Base-by-base conservation (phyloP, 1,140 invertebrate species). In the Cyrtorhinus lividipennis region DNA sequence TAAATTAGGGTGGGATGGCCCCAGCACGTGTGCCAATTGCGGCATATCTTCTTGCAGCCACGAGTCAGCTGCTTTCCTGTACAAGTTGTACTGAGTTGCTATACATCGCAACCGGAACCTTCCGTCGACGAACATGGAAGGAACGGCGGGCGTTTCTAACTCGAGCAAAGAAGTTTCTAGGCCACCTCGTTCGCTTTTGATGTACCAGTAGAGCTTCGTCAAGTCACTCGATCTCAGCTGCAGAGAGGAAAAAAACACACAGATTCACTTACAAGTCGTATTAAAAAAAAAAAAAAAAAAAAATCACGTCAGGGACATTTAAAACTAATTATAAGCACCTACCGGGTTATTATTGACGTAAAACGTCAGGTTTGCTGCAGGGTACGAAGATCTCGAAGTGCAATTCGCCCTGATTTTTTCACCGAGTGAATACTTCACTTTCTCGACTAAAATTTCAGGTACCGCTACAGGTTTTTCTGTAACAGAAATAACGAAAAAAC, bases 31-130 rank as follows among this genome's bases (percentile, higher is more conserved):
- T 10, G 74, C 74, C 5, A 75, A 68, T 60, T 74, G 70, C 3
- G 76, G 76, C 27, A 74, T 72, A 61, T 77, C 75, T 62, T 77
- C 75, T 27, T 70, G 68, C 18, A 77, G 68, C 62, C 72, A 72
- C 3, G 69, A 66, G 56, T 76, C 73, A 24, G 69, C 65, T 24
- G 67, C 68, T 62, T 69, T 69, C 57, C 68, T 66, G 70, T 76
- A 76, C 20, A 75, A 63, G 24, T 71, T 71, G 68, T 72, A 78
- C 67, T 77, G 72, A 24, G 72, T 74, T 8, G 75, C 74, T 48
- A 74, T 67, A 65, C 76, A 78, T 15, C 73, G 71, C 23, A 78
- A 65, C 56, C 71, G 69, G 62, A 77, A 68, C 61, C 72, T 72
- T 23, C 75, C 74, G 18, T 72, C 58, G 66, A 67, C 71, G 25